Conservation (phyloP, 2,113 vertebrate genomes). For the Heterotis niloticus region DNA sequence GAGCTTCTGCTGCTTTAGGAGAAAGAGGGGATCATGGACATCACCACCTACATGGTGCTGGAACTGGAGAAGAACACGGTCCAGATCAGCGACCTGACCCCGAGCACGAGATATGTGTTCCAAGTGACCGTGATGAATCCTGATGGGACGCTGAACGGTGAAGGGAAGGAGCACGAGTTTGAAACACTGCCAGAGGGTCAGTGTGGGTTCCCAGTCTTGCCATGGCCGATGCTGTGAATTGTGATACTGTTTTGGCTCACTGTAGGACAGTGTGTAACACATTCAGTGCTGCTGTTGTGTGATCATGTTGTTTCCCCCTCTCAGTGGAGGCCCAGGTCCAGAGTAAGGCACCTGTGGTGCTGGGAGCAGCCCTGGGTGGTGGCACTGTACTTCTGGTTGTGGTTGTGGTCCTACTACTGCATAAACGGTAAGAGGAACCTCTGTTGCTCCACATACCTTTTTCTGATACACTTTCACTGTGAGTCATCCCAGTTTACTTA, state of each 20-base stretch:
- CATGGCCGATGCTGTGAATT: neutral
- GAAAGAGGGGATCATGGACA: constrained; percentile 63
- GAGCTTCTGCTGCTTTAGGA: constrained; percentile 42
- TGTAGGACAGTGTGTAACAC: neutral
- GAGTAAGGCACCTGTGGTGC: constrained; percentile 61
- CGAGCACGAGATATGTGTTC: constrained; percentile 78
- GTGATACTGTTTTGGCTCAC: neutral
- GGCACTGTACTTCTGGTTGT: constrained; percentile 64
- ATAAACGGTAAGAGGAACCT: constrained; percentile 63
- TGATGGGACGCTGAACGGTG: constrained; percentile 64
- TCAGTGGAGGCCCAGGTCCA: constrained; percentile 42
- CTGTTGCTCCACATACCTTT: neutral
- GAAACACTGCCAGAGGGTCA: constrained; percentile 65
- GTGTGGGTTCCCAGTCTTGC: neutral
- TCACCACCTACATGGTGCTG: constrained; percentile 81
- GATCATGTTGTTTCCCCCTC: constrained; percentile 26
- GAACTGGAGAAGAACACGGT: constrained; percentile 74
- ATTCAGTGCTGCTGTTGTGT: constrained; percentile 17
- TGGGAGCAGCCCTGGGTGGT: constrained; percentile 48
- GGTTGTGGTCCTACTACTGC: constrained; percentile 62
- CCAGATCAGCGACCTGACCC: constrained; percentile 69
- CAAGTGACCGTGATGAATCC: constrained; percentile 76
- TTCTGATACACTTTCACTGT: neutral
- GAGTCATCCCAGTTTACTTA: constrained; percentile 34
- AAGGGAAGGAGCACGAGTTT: constrained; percentile 80